Evolutionary conservation across 2,888 invertebrate species (phyloP), one percentile per base, ranked within the genome.

Genomic region (Pachycephus smyrnensis): DNA sequence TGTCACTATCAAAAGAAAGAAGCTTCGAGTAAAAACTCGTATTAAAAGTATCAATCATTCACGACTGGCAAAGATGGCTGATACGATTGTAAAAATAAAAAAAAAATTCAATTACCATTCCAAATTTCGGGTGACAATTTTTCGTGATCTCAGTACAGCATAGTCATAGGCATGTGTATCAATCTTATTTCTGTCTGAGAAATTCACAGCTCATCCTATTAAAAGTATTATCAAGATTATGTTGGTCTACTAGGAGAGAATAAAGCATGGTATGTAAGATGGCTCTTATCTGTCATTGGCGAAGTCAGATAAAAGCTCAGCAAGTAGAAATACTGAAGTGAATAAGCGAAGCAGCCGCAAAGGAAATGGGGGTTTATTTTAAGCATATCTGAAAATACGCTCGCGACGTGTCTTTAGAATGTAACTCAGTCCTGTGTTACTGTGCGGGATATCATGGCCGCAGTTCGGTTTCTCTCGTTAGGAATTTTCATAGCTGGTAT

Each of bases 301-400:
- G 23, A 23, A 55, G 15, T 23, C 55, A 23, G 1, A 55, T 55
- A 55, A 23, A 55, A 23, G 0, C 55, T 55, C 23, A 2, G 55
- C 55, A 55, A 55, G 55, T 55, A 55, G 55, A 73, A 75, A 71
- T 12, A 32, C 75, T 75, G 12, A 31, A 36, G 15, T 32, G 55
- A 55, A 68, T 69, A 75, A 69, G 40, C 76, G 74, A 35, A 69
- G 68, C 68, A 79, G 73, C 76, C 68, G 40, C 73, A 75, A 79
- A 55, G 77, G 68, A 55, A 55, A 55, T 55, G 81, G 73, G 73
- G 79, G 83, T 88, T 88, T 88, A 88, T 88, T 88, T 88, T 88
- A 83, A 81, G 88, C 84, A 83, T 80, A 82, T 88, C 87, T 85
- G 84, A 88, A 88, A 88, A 88, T 88, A 88, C 85, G 79, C 84